Base-by-base conservation (phyloP, 2,797 vertebrate genomes). In the Tympanoctomys barrerae region DNA sequence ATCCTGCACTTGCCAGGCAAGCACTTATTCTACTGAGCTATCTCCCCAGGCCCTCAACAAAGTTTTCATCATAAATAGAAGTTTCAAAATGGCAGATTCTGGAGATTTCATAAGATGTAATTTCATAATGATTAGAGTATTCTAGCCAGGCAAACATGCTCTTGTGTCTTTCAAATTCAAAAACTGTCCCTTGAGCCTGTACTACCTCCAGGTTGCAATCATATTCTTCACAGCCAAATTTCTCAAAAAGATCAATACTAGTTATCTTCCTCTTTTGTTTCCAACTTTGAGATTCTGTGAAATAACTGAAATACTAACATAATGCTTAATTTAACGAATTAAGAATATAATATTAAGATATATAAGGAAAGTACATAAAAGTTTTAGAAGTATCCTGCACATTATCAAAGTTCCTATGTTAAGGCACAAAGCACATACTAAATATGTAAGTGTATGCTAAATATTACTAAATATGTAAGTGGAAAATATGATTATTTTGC, bases 401-500 rank as follows among this genome's bases (percentile, higher is more conserved):
- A 66, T 64, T 94, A 96, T 90, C 57, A 1, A 75, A 82, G 28
- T 77, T 87, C 36, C 52, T 42, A 49, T 59, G 79, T 33, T 78
- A 61, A 70, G 28, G 39, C 46, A 88, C 62, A 94, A 0, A 52
- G n/a, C 80, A 94, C 10, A 52, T 14, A 87, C 92, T 31, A 68
- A 57, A 57, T 16, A 57, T 57, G 54, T 57, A 42, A 42, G 42
- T 49, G 54, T 57, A 4, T 57, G 54, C 54, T 57, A 57, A 57
- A 19, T 73, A 68, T 94, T 85, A 90, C 0, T 70, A 33, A 96
- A 92, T 24, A 33, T 68, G 46, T 36, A 92, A 78, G 57, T 85
- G 79, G 87, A 85, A 90, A 97, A 62, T 77, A 95, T 61, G 36
- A 93, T 36, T 49, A 42, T 64, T 57, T 88, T 93, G 21, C 12